Conservation (phyloP, 2,888 invertebrate species). For the Scaptomyza caliginosa region DNA sequence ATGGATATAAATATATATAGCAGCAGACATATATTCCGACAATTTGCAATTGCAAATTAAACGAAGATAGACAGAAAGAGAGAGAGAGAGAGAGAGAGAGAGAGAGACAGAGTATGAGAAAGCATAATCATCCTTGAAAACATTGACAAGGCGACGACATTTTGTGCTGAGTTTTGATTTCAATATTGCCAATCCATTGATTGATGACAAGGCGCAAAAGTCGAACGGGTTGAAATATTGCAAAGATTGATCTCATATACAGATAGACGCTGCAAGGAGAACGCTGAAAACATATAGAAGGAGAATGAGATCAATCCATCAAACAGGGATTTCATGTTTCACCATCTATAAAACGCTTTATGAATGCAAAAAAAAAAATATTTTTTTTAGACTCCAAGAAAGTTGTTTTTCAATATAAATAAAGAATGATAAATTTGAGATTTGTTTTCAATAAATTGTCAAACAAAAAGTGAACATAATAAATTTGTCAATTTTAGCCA, state of each 20-base stretch:
- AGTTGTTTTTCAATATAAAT: background rate
- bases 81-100: background rate
- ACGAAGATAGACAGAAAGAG: conserved; percentile 7
- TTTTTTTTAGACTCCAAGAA: background rate
- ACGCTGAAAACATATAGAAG: background rate
- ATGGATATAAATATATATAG: conserved; percentile 56
- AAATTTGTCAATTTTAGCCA: background rate
- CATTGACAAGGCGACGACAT: conserved; percentile 71
- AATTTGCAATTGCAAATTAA: conserved; percentile 55
- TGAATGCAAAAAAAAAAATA: background rate
- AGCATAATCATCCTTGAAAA: conserved; percentile 47
- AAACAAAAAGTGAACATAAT: background rate
- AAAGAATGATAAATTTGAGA: background rate
- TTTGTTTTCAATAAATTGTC: background rate
- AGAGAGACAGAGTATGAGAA: background rate
- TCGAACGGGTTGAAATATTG: conserved; percentile 46
- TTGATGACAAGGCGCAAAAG: conserved; percentile 43
- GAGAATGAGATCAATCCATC: conserved; percentile 37
- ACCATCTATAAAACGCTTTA: background rate
- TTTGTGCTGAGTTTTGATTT: conserved; percentile 70
- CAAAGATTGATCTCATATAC: conserved; percentile 55
- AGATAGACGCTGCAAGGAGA: conserved; percentile 4
- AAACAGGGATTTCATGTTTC: conserved; percentile 7
- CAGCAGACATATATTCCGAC: conserved; percentile 9
- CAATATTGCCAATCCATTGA: conserved; percentile 60